These are phyloP conservation scores for Amphiura filiformis DNA, from an alignment of 35 echinoderm and acorn worm species.

Conservation along the genomic window DNA sequence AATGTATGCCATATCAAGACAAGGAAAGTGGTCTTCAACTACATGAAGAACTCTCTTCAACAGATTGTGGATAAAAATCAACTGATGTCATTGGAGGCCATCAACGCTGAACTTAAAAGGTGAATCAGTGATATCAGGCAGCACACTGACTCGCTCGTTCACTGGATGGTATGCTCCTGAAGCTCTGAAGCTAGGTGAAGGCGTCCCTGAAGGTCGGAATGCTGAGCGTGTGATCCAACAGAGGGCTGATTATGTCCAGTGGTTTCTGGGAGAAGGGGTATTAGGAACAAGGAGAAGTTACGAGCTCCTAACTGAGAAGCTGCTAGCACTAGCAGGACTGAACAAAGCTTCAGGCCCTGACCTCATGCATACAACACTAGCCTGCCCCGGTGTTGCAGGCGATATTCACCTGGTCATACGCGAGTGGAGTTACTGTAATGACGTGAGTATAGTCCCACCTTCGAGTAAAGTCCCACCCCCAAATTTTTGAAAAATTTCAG, in stretches of 20 bases:
- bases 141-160: conserved; percentile 12
- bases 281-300: too few relatives aligned
- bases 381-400: too few relatives aligned
- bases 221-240: background rate
- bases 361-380: too few relatives aligned
- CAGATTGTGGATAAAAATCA: background rate
- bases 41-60: background rate
- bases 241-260: background rate
- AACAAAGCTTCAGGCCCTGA: too few relatives aligned
- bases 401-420: too few relatives aligned
- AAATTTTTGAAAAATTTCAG: too few relatives aligned
- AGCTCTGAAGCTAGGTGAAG: conserved; percentile 7
- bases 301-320: too few relatives aligned
- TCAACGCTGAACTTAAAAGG: background rate
- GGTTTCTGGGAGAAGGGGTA: background rate
- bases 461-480: too few relatives aligned
- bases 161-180: conserved; percentile 29
- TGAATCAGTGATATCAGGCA: background rate
- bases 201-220: conserved; percentile 4
- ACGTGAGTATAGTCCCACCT: too few relatives aligned
- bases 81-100: background rate
- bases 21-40: background rate
- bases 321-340: too few relatives aligned
- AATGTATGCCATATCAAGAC: background rate
- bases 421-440: too few relatives aligned